A percentile compares a stretch with the other conserved stretches of the same genome.
Conservation (phyloP, 2,113 vertebrate genomes). For the Tupaia tana region DNA sequence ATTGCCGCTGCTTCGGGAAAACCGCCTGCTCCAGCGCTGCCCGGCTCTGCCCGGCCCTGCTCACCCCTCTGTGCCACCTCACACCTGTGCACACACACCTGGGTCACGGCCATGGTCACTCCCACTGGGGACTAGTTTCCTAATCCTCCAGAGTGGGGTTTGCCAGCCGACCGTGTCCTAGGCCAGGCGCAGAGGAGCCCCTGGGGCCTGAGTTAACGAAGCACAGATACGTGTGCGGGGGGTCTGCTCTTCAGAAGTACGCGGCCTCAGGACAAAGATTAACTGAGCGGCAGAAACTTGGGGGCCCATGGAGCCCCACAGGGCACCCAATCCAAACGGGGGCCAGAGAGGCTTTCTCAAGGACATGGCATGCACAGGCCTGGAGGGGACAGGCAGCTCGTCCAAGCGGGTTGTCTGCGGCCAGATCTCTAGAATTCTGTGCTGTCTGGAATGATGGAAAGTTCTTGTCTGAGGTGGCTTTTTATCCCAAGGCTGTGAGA, state of each 20-base stretch:
- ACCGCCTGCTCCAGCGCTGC: too few relatives aligned
- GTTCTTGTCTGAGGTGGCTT: not conserved
- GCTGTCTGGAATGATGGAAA: not conserved
- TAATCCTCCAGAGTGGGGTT: not conserved
- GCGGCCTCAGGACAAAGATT: not conserved
- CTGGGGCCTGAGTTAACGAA: not conserved
- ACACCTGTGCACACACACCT: not conserved
- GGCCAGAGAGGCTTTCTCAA: not conserved
- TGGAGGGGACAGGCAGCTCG: not conserved
- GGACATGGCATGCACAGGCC: not conserved
- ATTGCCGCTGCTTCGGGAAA: not conserved
- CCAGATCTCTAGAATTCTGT: not conserved
- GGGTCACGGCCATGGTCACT: not conserved
- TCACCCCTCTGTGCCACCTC: not conserved
- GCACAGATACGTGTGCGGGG: accelerated
- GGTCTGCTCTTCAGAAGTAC: not conserved
- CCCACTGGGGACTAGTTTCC: accelerated
- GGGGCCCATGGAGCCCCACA: not conserved
- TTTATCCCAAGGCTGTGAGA: not conserved
- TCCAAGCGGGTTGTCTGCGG: not conserved
- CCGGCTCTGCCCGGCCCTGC: too few relatives aligned
- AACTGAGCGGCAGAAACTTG: not conserved
- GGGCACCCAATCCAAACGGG: not conserved
- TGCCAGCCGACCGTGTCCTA: accelerated
- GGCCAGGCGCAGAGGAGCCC: not conserved